Percentiles rank a stretch among this genome's conserved stretches.
Evolutionary conservation across 2,888 invertebrate genomes (phyloP).

Genomic region (Monopis laevigella): DNA sequence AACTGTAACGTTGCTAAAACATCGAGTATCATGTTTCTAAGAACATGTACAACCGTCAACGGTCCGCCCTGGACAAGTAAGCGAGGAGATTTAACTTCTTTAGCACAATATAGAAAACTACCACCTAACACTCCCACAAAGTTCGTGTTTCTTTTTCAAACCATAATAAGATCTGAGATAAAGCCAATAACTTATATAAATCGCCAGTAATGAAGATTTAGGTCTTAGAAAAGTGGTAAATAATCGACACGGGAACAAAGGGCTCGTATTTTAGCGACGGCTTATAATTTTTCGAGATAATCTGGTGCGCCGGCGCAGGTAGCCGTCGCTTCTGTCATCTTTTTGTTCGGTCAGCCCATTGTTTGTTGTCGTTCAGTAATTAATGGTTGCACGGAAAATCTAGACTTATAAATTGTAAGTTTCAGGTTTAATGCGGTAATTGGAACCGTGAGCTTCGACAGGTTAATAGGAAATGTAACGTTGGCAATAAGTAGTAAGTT

Average conservation of each 20-base stretch:
- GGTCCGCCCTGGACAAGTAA: no score
- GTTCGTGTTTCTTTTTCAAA: conserved; percentile 2
- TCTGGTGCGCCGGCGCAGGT: conserved; percentile 30
- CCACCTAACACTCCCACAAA: no score
- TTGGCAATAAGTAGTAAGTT: neutral
- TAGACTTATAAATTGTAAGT: neutral
- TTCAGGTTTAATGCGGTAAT: neutral
- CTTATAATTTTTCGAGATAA: conserved; percentile 50
- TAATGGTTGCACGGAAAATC: conserved; percentile 3
- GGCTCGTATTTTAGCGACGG: conserved; percentile 19
- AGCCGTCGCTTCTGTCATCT: conserved; percentile 35
- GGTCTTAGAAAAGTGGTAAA: conserved; percentile 21
- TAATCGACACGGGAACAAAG: conserved; percentile 10
- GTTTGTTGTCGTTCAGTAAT: conserved; percentile 7
- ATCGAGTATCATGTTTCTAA: no score
- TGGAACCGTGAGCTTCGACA: neutral
- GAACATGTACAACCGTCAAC: no score
- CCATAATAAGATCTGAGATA: conserved; percentile 49
- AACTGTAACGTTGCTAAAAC: no score
- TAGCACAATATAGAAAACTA: no score
- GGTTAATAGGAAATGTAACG: neutral
- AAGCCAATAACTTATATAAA: conserved; percentile 36
- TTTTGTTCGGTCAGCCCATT: conserved; percentile 20
- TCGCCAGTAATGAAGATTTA: conserved; percentile 56
- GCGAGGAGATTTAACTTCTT: no score